Conservation (phyloP, 2,888 invertebrate genomes). For the Patella ulyssiponensis region DNA sequence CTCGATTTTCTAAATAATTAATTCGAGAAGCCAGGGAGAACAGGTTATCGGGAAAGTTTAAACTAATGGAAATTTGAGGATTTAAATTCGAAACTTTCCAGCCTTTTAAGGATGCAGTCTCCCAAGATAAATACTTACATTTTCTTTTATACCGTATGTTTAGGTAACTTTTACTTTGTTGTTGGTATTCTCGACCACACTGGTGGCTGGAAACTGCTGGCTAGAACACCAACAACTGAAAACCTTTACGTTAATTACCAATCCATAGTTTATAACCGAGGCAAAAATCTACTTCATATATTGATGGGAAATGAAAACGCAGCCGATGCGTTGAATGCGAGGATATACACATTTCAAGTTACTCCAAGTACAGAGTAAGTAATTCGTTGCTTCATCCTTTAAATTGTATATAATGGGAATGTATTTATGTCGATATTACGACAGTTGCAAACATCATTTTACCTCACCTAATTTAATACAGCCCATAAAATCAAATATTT, state of each 20-base stretch:
- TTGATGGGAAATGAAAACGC: conserved; percentile 54
- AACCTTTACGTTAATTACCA: conserved; percentile 48
- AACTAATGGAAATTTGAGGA: no score
- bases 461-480: no score
- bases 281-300: conserved; percentile 38
- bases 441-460: no score
- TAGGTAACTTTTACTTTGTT: conserved; percentile 34
- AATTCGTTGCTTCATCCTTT: no score
- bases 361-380: neutral
- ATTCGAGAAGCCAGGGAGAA: no score
- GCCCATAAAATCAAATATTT: no score
- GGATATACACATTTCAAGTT: conserved; percentile 44
- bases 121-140: neutral
- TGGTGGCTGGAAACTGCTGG: conserved; percentile 29
- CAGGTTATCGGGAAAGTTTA: no score
- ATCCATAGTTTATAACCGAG: conserved; percentile 47
- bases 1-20: no score
- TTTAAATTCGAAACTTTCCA: neutral
- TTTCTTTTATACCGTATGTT: neutral
- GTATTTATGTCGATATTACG: no score
- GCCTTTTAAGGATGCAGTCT: neutral
- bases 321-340: conserved; percentile 42
- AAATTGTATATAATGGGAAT: no score
- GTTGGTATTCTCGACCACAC: conserved; percentile 37
- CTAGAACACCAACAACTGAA: conserved; percentile 37